Evolutionary conservation across 30 jellyfish, hydroid and myxozoan species (phyloP).

Genomic region (Aurelia sp.): DNA sequence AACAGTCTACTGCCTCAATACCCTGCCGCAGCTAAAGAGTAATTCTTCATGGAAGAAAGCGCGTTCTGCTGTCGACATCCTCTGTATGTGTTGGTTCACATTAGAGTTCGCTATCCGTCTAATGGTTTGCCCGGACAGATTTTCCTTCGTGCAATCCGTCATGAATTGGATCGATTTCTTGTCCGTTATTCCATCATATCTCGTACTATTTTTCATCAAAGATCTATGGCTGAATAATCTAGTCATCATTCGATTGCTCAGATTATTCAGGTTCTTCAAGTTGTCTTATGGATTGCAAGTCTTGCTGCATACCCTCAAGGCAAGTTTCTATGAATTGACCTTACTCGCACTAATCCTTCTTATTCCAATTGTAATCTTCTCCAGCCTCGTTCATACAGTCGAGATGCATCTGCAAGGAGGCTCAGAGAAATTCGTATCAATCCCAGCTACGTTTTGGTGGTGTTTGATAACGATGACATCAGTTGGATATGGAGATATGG

Average conservation of each 20-base stretch:
- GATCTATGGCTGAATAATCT: conserved; percentile 63
- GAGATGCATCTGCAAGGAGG: conserved; percentile 46
- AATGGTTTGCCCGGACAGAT: conserved; percentile 81
- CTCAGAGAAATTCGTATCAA: conserved; percentile 69
- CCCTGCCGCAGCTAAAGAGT: conserved; percentile 46
- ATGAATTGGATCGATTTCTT: conserved; percentile 93
- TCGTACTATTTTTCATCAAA: conserved; percentile 31
- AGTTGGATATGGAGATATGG: conserved; percentile 97
- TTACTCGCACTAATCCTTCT: conserved; percentile 80
- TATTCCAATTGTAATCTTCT: conserved; percentile 91
- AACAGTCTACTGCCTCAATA: conserved; percentile 87
- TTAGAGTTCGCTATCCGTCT: conserved; percentile 77
- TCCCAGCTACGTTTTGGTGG: conserved; percentile 99
- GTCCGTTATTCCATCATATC: conserved; percentile 86
- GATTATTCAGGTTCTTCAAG: conserved; percentile 89
- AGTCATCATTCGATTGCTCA: conserved; percentile 83
- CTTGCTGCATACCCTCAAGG: conserved; percentile 86
- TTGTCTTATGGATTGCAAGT: conserved; percentile 98
- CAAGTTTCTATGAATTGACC: conserved; percentile 92
- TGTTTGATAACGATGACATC: conserved; percentile 95
- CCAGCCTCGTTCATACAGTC: conserved; percentile 89
- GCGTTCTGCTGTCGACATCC: conserved; percentile 48
- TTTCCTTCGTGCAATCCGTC: conserved; percentile 66
- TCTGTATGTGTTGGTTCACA: conserved; percentile 92
- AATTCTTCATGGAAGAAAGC: conserved; percentile 29